Conservation (phyloP, 2,113 vertebrate genomes). For the Vidua macroura region DNA sequence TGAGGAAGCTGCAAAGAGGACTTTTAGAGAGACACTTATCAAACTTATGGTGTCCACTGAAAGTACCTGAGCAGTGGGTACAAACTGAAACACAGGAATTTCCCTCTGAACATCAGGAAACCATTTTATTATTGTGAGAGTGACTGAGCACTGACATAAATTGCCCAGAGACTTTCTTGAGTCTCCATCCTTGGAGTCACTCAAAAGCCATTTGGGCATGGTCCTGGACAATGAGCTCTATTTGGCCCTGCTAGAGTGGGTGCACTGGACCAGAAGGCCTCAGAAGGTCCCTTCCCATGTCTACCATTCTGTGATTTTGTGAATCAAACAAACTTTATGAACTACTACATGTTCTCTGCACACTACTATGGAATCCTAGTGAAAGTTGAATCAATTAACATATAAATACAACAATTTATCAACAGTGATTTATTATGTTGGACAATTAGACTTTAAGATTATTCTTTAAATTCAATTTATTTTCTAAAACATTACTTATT, state of each 20-base stretch:
- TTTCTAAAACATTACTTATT: background rate
- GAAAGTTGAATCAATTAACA: background rate
- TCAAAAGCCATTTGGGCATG: background rate
- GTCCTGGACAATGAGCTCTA: background rate
- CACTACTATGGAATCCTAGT: background rate
- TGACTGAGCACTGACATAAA: background rate
- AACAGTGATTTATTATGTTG: background rate
- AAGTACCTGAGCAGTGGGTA: background rate
- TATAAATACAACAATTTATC: background rate
- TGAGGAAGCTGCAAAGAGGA: background rate
- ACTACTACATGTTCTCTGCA: background rate
- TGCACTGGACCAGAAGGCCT: background rate
- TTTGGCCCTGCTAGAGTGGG: background rate
- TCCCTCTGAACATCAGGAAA: background rate
- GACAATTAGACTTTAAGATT: background rate
- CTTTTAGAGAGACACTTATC: background rate
- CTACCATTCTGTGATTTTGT: background rate
- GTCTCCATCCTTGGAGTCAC: background rate
- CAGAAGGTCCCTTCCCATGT: background rate
- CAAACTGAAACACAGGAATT: background rate
- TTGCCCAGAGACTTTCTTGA: background rate
- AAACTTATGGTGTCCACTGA: background rate
- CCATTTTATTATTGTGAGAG: background rate
- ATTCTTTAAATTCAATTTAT: background rate
- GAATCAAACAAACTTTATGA: background rate